Base-by-base conservation (phyloP, 2,888 invertebrate species). In the Trachelus tabidus region DNA sequence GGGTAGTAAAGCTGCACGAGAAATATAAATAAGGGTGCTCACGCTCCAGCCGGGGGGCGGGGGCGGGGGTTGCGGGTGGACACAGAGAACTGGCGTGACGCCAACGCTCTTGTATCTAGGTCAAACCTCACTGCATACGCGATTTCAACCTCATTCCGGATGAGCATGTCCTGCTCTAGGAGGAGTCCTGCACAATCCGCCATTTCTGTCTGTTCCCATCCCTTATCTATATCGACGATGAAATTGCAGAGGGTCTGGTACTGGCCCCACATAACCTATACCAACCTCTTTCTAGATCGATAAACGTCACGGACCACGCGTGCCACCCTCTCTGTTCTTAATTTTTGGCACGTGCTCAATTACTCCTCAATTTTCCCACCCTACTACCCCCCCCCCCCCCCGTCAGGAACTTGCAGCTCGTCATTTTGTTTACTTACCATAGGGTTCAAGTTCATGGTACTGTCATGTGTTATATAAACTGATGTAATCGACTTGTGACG, bases 61-160 rank as follows among this genome's bases (percentile, higher is more conserved):
- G n/a, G n/a, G n/a, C n/a, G n/a, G n/a, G n/a, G 75, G 81, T 80
- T 80, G 76, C 81, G 79, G 75, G 79, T 77, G 85, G 84, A 89
- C 87, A 88, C 82, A 84, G 85, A 83, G 81, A 84, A 84, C 85
- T 90, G 90, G 90, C 90, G 79, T 75, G 30, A 75, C 78, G 87
- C 90, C 90, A 90, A 87, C 84, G 82, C 84, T 80, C 81, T 84
- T 76, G 84, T 85, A 90, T 90, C 89, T 88, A 83, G 89, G 88
- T 89, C 88, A 88, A 87, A 82, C 79, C 76, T 74, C 68, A 35
- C 74, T 35, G 69, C 34, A 75, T 56, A 37, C 73, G 75, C 71
- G 68, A 34, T 77, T 78, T 73, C 68, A 75, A 75, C 75, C 74
- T 76, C 75, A 40, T 40, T 23, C 40, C 6, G 15, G 23, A 23